These are phyloP conservation scores for Popillia japonica DNA, from an alignment of 1,140 invertebrate genomes.

Conservation along the genomic window DNA sequence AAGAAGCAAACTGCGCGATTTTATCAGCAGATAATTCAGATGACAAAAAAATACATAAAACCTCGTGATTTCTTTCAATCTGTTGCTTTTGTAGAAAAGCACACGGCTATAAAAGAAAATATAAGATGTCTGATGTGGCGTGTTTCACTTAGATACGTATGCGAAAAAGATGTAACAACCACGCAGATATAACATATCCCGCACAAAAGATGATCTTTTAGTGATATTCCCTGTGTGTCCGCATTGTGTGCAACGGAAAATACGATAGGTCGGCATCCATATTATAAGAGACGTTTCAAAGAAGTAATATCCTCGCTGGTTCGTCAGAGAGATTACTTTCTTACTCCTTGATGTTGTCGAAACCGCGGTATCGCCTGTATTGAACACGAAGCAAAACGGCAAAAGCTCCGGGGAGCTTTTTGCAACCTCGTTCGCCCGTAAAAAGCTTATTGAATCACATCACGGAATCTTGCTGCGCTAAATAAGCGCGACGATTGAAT, in stretches of 20 bases:
- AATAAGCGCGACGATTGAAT: constrained; percentile 45
- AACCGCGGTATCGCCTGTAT: not conserved
- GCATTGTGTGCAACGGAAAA: not conserved
- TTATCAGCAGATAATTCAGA: no score
- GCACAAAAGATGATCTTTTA: not conserved
- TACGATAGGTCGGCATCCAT: not conserved
- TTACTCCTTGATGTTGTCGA: constrained; percentile 46
- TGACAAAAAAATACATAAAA: no score
- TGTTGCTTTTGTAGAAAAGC: no score
- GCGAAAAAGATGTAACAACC: not conserved
- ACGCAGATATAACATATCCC: no score
- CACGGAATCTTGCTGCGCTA: constrained; percentile 54
- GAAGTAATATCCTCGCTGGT: constrained; percentile 13
- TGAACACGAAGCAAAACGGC: not conserved
- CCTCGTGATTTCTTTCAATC: no score
- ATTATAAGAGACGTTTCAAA: constrained; percentile 4
- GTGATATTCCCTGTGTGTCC: not conserved
- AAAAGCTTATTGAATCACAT: constrained; percentile 60
- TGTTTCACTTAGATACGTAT: not conserved
- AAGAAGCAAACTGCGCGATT: no score
- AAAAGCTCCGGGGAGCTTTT: constrained; percentile 45
- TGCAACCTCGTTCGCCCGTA: constrained; percentile 49
- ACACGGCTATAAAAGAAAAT: no score
- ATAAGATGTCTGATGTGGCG: not conserved
- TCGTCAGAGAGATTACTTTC: constrained; percentile 49